These are phyloP conservation scores for Caenorhabditis remanei DNA, from an alignment of 1,140 invertebrate genomes.

Conservation along the genomic window DNA sequence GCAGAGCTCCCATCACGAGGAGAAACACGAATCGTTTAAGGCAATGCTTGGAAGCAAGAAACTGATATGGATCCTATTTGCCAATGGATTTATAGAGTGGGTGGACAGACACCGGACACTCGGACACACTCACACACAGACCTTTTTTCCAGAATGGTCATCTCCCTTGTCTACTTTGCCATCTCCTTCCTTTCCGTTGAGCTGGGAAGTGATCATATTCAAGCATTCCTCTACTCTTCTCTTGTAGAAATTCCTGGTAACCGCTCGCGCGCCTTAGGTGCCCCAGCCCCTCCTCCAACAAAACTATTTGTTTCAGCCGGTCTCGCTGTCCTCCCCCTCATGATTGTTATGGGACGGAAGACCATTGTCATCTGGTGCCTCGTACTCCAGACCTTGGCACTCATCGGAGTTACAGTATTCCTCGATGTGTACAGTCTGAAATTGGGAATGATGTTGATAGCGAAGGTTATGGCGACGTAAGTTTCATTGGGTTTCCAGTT, in stretches of 20 bases:
- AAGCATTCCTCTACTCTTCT: not conserved
- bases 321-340: not conserved
- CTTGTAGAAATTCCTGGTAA: conserved; percentile 26
- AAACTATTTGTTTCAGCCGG: not conserved
- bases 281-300: not conserved
- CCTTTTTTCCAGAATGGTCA: conserved; percentile 26
- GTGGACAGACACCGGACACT: not conserved
- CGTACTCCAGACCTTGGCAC: not conserved
- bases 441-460: not conserved
- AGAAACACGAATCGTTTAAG: conserved; percentile 5
- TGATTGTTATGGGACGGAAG: conserved; percentile 21
- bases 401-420: conserved; percentile 11
- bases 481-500: not conserved
- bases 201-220: not conserved
- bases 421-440: not conserved
- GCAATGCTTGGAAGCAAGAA: not conserved
- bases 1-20: conserved; percentile 17
- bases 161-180: conserved; percentile 43
- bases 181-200: conserved; percentile 25
- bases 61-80: conserved; percentile 20
- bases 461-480: conserved; percentile 30
- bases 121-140: not conserved
- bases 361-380: conserved; percentile 37
- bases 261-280: too few species aligned
- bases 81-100: conserved; percentile 38